Base-by-base conservation (phyloP, 2,888 invertebrate genomes). In the Torymus texanus region DNA sequence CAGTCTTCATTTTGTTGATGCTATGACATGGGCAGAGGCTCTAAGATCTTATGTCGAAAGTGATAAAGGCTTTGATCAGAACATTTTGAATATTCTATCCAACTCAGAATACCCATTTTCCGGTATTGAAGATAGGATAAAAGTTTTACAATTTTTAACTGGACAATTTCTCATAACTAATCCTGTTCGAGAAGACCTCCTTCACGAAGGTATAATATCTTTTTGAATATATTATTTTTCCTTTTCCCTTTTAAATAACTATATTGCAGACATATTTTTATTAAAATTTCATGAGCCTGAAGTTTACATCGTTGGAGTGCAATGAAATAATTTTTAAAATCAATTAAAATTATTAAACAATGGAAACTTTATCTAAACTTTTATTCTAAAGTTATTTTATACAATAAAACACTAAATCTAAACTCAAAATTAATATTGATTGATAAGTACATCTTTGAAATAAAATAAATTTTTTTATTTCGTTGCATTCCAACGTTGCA, bases 11-110 rank as follows among this genome's bases (percentile, higher is more conserved):
- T 94, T 98, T 87, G 94, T 98, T 86, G 99, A 99, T 92, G 93
- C 95, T 75, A 94, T 99, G 92, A 98, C 98, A 70, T 99, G 99
- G 97, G 97, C 98, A 61, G 98, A 99, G 92, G 94, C 97, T 68
- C 91, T 98, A 82, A 92, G 97, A 83, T 93, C 95, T 68, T 98
- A 97, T 91, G 94, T 98, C 29, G 97, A 98, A 90, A 97, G 97
- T 92, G 98, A 97, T 91, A 94, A 93, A 87, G 91, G 92, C 78
- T 96, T 96, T 90, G 95, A 96, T 91, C 93, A 94, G 82, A 92
- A 92, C 86, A 94, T 96, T 82, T 91, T 95, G 80, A 92, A 93
- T 83, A 94, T 95, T 85, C 91, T 97, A 82, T 93, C 93, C 85
- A 93, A 92, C 53, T 93, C 93, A 85, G 96, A 97, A 91, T 97